Evolutionary conservation across 1,140 invertebrate species (phyloP).

Genomic region (Coenobita brevimanus): DNA sequence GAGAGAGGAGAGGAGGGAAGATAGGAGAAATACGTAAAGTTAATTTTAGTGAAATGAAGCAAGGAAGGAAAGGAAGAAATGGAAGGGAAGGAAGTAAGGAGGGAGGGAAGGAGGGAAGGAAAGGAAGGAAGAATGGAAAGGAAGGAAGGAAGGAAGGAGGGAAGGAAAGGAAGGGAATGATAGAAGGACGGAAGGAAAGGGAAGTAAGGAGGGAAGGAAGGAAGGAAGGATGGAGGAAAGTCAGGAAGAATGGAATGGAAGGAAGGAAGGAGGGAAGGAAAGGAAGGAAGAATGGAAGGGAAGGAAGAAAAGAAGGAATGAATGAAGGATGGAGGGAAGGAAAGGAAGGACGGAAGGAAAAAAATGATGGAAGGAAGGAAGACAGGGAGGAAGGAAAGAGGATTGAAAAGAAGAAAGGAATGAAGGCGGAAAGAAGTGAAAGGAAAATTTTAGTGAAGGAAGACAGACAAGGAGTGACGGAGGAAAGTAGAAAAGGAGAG

Average conservation of each 20-base stretch:
- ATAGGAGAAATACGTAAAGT: too few species aligned
- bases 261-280: background rate
- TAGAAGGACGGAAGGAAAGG: background rate
- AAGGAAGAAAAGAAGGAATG: background rate
- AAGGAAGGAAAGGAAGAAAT: background rate
- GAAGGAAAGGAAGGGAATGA: background rate
- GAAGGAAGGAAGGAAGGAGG: background rate
- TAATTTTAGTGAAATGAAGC: too few species aligned
- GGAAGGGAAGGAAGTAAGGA: background rate
- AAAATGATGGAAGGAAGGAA: too few species aligned
- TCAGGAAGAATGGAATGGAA: background rate
- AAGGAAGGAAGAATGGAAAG: background rate
- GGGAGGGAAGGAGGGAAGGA: background rate
- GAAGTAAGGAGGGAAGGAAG: background rate
- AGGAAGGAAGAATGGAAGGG: background rate
- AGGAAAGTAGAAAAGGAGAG: too few species aligned
- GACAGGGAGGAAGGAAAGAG: too few species aligned
- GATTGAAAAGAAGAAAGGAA: too few species aligned
- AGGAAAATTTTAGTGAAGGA: too few species aligned
- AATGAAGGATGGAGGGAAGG: background rate
- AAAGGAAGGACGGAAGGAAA: background rate
- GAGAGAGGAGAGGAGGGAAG: background rate
- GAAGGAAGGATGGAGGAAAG: too few species aligned
- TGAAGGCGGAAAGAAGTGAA: too few species aligned
- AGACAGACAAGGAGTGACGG: too few species aligned